A percentile compares a stretch with the other conserved stretches of the same genome.
These are phyloP conservation scores for Caradrina kadenii DNA, from an alignment of 2,888 invertebrate genomes.

Conservation along the genomic window DNA sequence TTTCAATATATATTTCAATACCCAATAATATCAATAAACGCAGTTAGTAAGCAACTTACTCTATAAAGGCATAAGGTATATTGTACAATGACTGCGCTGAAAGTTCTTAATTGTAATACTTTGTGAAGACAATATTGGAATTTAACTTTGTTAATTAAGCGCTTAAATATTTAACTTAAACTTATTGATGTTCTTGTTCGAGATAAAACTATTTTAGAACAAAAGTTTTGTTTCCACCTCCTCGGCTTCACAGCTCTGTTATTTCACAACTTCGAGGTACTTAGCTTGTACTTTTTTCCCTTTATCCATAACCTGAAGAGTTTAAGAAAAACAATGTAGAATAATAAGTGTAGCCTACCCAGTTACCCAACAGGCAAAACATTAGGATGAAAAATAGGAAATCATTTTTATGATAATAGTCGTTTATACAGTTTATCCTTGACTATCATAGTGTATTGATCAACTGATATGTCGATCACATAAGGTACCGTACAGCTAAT, in stretches of 20 bases:
- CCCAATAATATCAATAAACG: conserved; percentile 1
- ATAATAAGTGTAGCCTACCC: too few species aligned
- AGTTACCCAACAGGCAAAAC: too few species aligned
- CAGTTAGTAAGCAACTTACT: conserved; percentile 27
- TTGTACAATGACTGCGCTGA: conserved; percentile 5
- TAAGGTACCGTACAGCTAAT: neutral
- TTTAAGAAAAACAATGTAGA: too few species aligned
- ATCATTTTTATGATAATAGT: too few species aligned
- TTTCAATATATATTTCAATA: conserved; percentile 46
- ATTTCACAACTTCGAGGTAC: neutral
- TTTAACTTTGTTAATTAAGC: conserved; percentile 58
- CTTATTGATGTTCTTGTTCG: conserved; percentile 28
- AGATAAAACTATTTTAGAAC: conserved; percentile 42
- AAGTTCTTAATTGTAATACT: conserved; percentile 51
- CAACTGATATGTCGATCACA: neutral
- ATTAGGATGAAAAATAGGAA: too few species aligned
- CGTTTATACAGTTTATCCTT: too few species aligned
- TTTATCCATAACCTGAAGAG: too few species aligned
- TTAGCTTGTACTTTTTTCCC: neutral
- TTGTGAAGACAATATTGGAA: conserved; percentile 47
- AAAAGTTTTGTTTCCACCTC: conserved; percentile 16
- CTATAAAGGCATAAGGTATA: neutral
- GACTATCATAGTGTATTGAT: neutral
- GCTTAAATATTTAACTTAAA: conserved; percentile 53
- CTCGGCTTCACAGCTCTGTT: neutral